Conservation (phyloP, 2,888 invertebrate species). For the Dryomyza anilis region DNA sequence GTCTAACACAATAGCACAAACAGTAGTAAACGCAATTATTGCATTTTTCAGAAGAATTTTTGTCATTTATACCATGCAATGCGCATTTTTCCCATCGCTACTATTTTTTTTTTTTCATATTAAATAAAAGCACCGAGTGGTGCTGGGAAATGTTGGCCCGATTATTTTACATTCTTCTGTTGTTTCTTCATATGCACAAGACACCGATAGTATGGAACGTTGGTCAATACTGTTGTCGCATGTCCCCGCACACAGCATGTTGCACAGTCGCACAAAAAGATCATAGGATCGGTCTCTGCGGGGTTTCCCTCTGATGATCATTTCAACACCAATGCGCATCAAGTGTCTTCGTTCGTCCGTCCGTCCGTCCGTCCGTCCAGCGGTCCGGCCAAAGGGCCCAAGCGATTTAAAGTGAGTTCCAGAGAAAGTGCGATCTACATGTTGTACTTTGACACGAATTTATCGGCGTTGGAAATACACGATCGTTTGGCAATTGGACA, state of each 20-base stretch:
- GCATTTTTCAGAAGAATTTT: background rate
- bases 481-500: no score
- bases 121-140: constrained; percentile 15
- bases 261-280: no score
- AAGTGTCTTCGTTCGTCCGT: constrained; percentile 27
- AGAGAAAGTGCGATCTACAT: background rate
- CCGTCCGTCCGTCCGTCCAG: constrained; percentile 6
- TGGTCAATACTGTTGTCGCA: constrained; percentile 43
- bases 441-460: background rate
- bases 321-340: constrained; percentile 43
- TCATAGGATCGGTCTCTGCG: constrained; percentile 48
- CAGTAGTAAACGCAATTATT: constrained; percentile 24
- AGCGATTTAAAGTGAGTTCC: background rate
- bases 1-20: no score
- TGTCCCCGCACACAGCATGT: constrained; percentile 4
- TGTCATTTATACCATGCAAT: background rate
- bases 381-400: background rate
- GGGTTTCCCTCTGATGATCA: constrained; percentile 48
- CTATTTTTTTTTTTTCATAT: background rate
- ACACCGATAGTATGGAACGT: constrained; percentile 32
- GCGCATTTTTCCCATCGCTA: background rate
- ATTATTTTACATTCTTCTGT: background rate
- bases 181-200: no score
- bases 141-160: constrained; percentile 21
- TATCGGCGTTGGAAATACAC: background rate